Evolutionary conservation across 2,113 vertebrate genomes (phyloP).

Genomic region (Bucco capensis): DNA sequence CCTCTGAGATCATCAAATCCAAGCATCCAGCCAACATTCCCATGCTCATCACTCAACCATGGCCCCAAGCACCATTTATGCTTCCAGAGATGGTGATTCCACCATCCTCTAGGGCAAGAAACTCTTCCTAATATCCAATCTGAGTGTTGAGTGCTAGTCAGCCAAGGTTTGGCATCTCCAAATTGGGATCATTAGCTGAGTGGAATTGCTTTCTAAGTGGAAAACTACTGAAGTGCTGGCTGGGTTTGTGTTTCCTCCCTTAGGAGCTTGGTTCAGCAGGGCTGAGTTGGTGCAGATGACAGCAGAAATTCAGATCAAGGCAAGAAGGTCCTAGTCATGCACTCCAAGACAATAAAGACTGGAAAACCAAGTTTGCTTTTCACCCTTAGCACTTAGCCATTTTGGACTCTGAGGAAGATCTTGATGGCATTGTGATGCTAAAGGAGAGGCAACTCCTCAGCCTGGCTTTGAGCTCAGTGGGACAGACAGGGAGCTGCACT

Average conservation of each 20-base stretch:
- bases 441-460: not conserved
- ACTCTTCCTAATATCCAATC: no score
- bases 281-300: fast-evolving
- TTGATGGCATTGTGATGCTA: fast-evolving
- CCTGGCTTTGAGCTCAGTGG: not conserved
- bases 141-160: not conserved
- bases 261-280: not conserved
- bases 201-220: not conserved
- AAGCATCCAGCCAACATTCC: no score
- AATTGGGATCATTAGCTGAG: not conserved
- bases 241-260: not conserved
- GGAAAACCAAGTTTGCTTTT: not conserved
- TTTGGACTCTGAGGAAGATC: not conserved
- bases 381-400: no score
- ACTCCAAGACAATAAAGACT: fast-evolving
- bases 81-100: no score
- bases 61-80: no score
- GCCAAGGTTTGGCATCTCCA: not conserved
- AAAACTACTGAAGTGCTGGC: not conserved
- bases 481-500: not conserved
- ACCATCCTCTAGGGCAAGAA: no score
- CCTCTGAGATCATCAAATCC: no score
- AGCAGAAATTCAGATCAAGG: not conserved
- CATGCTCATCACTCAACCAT: no score
- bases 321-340: not conserved